A percentile compares a stretch with the other conserved stretches of the same genome.
Conservation (phyloP, 1,140 invertebrate species). For the Drosophila pseudoobscura region DNA sequence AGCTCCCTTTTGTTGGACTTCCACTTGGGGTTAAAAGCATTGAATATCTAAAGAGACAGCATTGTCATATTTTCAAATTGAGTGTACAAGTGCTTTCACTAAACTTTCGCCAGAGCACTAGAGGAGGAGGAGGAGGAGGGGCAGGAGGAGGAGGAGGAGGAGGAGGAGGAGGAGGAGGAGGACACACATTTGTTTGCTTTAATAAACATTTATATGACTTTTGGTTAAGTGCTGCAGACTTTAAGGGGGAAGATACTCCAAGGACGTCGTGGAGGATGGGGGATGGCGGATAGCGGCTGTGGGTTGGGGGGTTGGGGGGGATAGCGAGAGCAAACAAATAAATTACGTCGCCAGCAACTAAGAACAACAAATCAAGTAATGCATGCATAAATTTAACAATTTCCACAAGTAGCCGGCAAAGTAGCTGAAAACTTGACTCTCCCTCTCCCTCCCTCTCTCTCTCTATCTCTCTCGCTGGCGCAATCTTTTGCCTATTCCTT, state of each 20-base stretch:
- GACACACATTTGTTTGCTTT: slow-evolving; percentile 68
- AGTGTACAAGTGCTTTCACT: slow-evolving; percentile 60
- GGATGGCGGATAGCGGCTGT: not conserved
- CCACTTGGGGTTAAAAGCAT: slow-evolving; percentile 69
- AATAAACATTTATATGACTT: slow-evolving; percentile 79
- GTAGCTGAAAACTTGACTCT: slow-evolving; percentile 49
- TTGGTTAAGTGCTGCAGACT: slow-evolving; percentile 56
- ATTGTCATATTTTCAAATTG: slow-evolving; percentile 81
- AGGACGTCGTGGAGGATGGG: too few relatives aligned
- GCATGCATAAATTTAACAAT: slow-evolving; percentile 77
- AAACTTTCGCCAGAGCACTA: slow-evolving; percentile 9
- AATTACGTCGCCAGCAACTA: slow-evolving; percentile 64
- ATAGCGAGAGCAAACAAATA: slow-evolving; percentile 50
- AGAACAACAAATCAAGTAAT: slow-evolving; percentile 78
- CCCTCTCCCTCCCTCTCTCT: not conserved
- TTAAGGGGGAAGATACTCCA: not conserved
- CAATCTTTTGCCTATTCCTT: not conserved
- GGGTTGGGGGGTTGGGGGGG: not conserved
- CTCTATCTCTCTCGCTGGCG: not conserved
- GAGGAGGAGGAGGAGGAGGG: not conserved
- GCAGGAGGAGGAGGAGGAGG: too few relatives aligned
- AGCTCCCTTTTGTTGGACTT: slow-evolving; percentile 32
- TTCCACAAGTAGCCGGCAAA: slow-evolving; percentile 67
- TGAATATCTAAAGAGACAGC: slow-evolving; percentile 75
- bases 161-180: not conserved